Base-by-base conservation (phyloP, 2,113 vertebrate species). In the Xenopus borealis region DNA sequence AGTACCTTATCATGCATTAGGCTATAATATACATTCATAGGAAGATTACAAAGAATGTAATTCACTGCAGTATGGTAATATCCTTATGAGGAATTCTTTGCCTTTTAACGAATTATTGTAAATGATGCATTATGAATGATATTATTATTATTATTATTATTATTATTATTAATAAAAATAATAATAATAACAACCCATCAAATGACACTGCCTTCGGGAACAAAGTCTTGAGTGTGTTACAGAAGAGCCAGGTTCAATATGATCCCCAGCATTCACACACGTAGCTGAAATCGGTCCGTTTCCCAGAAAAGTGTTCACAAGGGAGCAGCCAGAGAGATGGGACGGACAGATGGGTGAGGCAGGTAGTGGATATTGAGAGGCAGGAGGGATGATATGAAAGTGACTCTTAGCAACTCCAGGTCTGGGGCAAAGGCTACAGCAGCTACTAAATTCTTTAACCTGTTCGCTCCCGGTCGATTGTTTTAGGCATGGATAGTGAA, bases 371-470 rank as follows among this genome's bases (percentile, higher is more conserved):
- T 69, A 62, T 63, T 44, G 73, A 67, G 55, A 63, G 58, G 57
- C 67, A 69, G 66, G 30, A 69, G 73, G 66, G 66, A 61, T 61
- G 45, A 58, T 30, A 63, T 18, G 30, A 50, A 76, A 69, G 53
- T 69, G 73, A 76, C 23, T 76, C 73, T 69, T 63, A 67, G 65
- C 73, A 75, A 75, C 73, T 64, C 46, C 73, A 69, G 63, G 66
- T 76, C 73, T 76, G 69, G 73, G 73, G 62, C 66, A 76, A 76
- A 76, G 73, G 73, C 73, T 76, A 50, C 47, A 63, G 45, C 69
- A 79, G 78, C 70, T 67, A 62, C 27, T 70, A 44, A 52, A 45
- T 67, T 18, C 30, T 23, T 75, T 76, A 76, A 76, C 73, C 59
- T 17, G 9, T 62, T 69, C 80, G 58, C 71, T 80, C 78, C 64